A percentile compares a stretch with the other conserved stretches of the same genome.
These are phyloP conservation scores for Cheilosia vulpina DNA, from an alignment of 2,888 invertebrate species.

Conservation along the genomic window DNA sequence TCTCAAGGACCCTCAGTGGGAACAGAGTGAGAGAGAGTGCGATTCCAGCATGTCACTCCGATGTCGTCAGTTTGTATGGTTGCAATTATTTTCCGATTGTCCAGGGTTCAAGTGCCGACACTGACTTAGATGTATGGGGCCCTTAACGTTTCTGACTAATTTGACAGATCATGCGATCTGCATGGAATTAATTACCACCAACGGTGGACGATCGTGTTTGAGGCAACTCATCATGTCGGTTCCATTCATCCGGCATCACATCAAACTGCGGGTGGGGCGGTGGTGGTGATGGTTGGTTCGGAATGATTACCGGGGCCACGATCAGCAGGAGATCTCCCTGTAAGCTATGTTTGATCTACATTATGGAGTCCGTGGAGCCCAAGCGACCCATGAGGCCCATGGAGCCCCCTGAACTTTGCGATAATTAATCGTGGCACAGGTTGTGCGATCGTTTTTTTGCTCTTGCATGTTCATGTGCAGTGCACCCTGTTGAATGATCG, in stretches of 20 bases:
- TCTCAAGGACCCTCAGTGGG: constrained; percentile 56
- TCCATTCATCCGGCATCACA: constrained; percentile 70
- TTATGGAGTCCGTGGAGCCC: background rate
- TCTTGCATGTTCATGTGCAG: constrained; percentile 41
- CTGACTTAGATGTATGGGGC: constrained; percentile 54
- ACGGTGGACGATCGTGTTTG: constrained; percentile 64
- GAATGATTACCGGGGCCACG: constrained; percentile 29
- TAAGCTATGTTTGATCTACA: constrained; percentile 24
- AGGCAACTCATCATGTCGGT: constrained; percentile 72
- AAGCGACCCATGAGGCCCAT: background rate
- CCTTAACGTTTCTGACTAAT: constrained; percentile 69
- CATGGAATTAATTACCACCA: constrained; percentile 72
- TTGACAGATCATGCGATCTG: constrained; percentile 72
- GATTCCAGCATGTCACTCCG: constrained; percentile 35
- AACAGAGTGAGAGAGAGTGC: background rate
- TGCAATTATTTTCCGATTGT: constrained; percentile 67
- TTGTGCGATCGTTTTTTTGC: constrained; percentile 35
- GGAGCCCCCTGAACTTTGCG: constrained; percentile 42
- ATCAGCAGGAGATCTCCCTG: constrained; percentile 48
- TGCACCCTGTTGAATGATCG: constrained; percentile 59
- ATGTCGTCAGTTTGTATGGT: constrained; percentile 40
- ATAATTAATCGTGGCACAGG: constrained; percentile 68
- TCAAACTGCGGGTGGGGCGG: constrained; percentile 67
- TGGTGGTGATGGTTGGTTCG: constrained; percentile 47
- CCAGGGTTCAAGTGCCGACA: constrained; percentile 28